These are phyloP conservation scores for Calypte anna DNA, from an alignment of 2,113 vertebrate genomes.

Conservation along the genomic window DNA sequence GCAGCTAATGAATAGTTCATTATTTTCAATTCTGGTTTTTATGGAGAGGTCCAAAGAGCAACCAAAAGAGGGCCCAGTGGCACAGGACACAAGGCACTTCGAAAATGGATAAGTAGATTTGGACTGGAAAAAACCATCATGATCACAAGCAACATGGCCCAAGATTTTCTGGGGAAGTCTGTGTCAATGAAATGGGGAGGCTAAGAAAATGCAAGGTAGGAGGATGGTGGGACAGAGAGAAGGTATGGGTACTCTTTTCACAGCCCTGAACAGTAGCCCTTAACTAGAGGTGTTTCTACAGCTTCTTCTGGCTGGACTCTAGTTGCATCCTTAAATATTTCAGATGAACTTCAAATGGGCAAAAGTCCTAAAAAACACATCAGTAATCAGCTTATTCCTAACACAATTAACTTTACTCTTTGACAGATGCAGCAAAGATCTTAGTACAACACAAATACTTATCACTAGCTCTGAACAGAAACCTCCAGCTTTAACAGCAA, in stretches of 20 bases:
- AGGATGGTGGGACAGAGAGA: fast-evolving
- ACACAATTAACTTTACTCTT: neutral
- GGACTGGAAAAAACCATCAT: neutral
- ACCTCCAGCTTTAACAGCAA: neutral
- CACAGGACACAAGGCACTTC: neutral
- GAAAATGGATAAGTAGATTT: neutral
- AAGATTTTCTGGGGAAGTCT: neutral
- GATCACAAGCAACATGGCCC: neutral
- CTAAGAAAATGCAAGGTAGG: neutral
- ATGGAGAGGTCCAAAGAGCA: neutral
- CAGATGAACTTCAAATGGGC: neutral
- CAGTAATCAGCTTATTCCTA: neutral
- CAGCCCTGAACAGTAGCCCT: neutral
- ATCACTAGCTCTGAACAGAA: neutral
- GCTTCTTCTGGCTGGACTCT: neutral
- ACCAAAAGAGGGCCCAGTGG: neutral
- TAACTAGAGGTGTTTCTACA: fast-evolving
- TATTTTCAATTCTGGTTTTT: neutral
- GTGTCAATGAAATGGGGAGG: neutral
- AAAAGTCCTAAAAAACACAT: neutral
- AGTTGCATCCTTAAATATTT: neutral
- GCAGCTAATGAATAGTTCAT: neutral
- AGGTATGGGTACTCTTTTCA: neutral
- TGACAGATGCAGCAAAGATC: neutral
- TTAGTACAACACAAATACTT: neutral